Evolutionary conservation across 1,140 invertebrate species (phyloP), one percentile per base, ranked within the genome.

Genomic region (Apis dorsata): DNA sequence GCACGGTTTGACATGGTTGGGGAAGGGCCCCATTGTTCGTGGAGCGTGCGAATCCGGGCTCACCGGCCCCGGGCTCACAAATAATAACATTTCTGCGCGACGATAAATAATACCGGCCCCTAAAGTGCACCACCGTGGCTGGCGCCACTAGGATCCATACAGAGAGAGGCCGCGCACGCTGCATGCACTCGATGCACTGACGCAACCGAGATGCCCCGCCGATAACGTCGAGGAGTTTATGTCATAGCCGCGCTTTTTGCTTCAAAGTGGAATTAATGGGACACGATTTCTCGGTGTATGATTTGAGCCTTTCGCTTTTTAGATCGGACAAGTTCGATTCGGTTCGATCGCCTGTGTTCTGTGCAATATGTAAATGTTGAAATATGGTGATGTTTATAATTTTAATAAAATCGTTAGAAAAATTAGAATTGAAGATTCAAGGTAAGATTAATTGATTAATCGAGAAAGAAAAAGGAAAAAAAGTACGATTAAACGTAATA

Each of bases 1-100:
- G 81, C 84, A 89, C 86, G 89, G 87, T 89, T 86, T 88, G 88
- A 92, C 90, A 90, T 92, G 87, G 89, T 91, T 86, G 89, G 76
- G 81, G 81, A 83, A 83, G 84, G 84, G 84, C 74, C 34, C 86
- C 89, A 92, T 92, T 91, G 91, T 92, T 90, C 81, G 66, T 51
- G 62, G 66, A 83, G 69, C 87, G 87, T 89, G 86, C 87, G 86
- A 90, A 89, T 89, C 34, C 85, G n/a, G 81, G 68, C 77, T 66
- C 71, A 55, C 28, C 65, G 68, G 68, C 24, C 57, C 28, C 49
- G 2, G 24, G 24, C 77, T 65, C 84, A 21, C 79, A 88, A 79
- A 88, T 90, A 86, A 85, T 84, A 88, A 83, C 80, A 88, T 90
- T 87, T 76, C 49, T 74, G 84, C 83, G 77, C 55, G 85, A 82